A percentile compares a stretch with the other conserved stretches of the same genome.
phyloP scores from a whole-genome alignment of 2,797 vertebrate species.

The Pangasius krempfi region DNA sequence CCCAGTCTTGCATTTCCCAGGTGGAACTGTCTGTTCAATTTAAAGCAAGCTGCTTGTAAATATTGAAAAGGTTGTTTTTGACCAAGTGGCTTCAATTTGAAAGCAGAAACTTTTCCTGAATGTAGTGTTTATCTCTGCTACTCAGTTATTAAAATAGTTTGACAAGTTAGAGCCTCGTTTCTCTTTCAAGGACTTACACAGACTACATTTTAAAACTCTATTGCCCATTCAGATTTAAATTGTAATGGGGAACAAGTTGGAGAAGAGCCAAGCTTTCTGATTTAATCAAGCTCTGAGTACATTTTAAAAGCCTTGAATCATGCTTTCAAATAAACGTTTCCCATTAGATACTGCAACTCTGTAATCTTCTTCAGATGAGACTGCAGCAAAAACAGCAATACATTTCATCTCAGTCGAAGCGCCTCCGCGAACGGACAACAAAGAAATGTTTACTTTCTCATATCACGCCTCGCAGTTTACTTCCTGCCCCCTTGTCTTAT shows the following conservation, averaged over 20 bases:
- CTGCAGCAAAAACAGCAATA: neutral
- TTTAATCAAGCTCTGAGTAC: constrained; percentile 23
- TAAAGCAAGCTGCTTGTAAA: neutral
- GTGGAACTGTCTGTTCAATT: neutral
- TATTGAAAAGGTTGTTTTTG: neutral
- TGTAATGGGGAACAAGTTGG: constrained; percentile 10
- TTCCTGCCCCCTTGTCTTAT: neutral
- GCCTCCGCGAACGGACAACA: neutral
- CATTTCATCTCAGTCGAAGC: neutral
- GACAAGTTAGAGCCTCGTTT: neutral
- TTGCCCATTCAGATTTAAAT: constrained; percentile 24
- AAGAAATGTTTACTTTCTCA: neutral
- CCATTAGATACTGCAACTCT: neutral
- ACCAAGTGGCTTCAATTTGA: neutral
- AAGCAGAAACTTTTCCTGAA: neutral
- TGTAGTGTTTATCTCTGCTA: neutral
- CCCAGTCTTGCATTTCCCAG: neutral
- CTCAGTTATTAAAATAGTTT: constrained; percentile 16
- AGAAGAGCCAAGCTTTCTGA: constrained; percentile 16
- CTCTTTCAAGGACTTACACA: constrained; percentile 5
- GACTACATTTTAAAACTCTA: neutral
- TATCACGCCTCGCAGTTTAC: neutral
- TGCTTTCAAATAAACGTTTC: neutral
- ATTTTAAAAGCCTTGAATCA: neutral
- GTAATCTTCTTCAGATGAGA: neutral